Base-by-base conservation (phyloP, 1,140 invertebrate species). In the Notospermus geniculatus region DNA sequence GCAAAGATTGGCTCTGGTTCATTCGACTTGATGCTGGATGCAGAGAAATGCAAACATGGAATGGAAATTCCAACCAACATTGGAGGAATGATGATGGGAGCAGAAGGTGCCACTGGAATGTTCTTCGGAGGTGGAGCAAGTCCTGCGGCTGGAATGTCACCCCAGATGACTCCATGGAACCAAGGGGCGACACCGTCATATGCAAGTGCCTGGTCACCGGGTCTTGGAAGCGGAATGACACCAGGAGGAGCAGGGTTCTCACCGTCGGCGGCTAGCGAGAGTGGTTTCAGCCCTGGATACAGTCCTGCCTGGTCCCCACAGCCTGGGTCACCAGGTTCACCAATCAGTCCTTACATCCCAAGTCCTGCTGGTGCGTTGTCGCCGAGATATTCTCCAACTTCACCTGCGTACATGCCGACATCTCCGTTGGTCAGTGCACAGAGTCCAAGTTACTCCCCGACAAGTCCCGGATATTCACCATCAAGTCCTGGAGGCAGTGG, bases 41-140 rank as follows among this genome's bases (percentile, higher is more conserved):
- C 94, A 9, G 97, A 99, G 70, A 99, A 99, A 81, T 99, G 97
- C 81, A 98, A 98, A 82, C 87, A 89, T 71, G 97, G 95, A 66
- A 98, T 99, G 84, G 95, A 99, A 79, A 80, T 99, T 71, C 93
- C 94, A 4, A 87, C 88, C 74, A 86, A 85, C 30, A 85, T 74
- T 53, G 75, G 74, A 15, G 55, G 67, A 22, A 72, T 69, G 46
- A 71, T 76, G 58, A 65, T 72, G 54, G 71, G 69, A 36, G 32
- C 5, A 7, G 56, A 30, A 13, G 50, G 59, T 54, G 87, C 88
- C 1, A 87, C 88, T 1, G 91, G 90, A 57, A 92, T 96, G 88
- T 95, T 94, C 83, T 96, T 95, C 77, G 92, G 90, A 13, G 89
- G 86, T 15, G 89, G 89, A 0, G 25, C 19, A 23, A 95, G 78